Percentiles rank a stretch among this genome's conserved stretches.
These are phyloP conservation scores for Fulmarus glacialis DNA, from an alignment of 2,113 vertebrate genomes.

Conservation along the genomic window DNA sequence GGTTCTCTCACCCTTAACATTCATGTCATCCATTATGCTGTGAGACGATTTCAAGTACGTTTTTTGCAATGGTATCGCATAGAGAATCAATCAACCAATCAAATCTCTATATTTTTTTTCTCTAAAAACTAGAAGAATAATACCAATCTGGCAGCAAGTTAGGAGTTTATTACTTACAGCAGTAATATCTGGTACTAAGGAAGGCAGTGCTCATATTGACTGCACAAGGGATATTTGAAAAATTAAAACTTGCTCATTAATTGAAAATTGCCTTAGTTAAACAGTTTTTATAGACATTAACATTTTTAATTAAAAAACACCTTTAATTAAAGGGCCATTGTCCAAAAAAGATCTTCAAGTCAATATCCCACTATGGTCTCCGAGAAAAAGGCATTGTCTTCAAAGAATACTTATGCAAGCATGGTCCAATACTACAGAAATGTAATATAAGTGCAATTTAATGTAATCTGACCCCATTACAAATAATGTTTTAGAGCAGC, in stretches of 20 bases:
- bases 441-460: not conserved
- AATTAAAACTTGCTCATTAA: not conserved
- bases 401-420: not conserved
- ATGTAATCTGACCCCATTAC: not conserved
- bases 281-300: not conserved
- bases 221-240: not conserved
- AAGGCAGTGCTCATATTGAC: not conserved
- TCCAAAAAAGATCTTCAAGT: not conserved
- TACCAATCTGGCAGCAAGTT: not conserved
- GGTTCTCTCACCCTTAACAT: not conserved
- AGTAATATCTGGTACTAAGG: not conserved
- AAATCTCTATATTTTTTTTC: fast-evolving
- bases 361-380: not conserved
- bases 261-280: not conserved
- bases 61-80: not conserved
- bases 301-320: not conserved
- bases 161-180: not conserved
- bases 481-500: not conserved
- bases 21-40: not conserved
- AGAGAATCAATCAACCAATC: not conserved
- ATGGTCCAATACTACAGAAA: not conserved
- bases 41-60: not conserved
- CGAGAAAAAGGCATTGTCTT: not conserved
- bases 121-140: not conserved
- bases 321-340: not conserved